Evolutionary conservation across 2,797 vertebrate genomes (phyloP).

Genomic region (Dicrostonyx torquatus): DNA sequence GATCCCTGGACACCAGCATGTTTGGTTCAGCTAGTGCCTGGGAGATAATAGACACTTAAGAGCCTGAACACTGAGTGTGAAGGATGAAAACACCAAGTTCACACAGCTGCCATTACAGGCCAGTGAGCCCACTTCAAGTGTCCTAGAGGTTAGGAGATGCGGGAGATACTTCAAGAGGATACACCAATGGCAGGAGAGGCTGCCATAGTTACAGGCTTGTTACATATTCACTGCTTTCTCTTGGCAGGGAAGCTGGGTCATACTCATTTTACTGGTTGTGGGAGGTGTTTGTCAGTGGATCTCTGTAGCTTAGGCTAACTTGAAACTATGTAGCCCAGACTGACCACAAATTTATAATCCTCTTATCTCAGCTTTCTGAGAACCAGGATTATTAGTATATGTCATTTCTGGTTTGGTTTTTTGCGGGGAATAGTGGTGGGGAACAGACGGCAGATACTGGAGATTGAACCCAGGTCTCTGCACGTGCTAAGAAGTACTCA

Average conservation of each 20-base stretch:
- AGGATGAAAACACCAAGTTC: neutral
- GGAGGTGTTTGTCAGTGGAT: neutral
- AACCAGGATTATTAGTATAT: neutral
- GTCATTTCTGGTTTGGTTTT: neutral
- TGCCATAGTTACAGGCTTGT: neutral
- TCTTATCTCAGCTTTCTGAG: neutral
- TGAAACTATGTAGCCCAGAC: neutral
- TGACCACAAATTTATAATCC: neutral
- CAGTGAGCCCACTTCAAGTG: neutral
- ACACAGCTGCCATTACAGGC: neutral
- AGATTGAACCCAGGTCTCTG: neutral
- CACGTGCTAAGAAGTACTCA: neutral
- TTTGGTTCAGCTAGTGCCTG: neutral
- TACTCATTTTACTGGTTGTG: neutral
- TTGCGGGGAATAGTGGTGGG: no score
- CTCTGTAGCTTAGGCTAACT: neutral
- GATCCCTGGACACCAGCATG: neutral
- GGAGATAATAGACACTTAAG: neutral
- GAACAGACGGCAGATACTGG: neutral
- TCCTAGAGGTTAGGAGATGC: neutral
- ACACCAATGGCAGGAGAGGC: neutral
- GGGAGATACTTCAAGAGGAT: no score
- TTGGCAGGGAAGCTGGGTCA: no score
- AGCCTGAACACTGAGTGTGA: neutral
- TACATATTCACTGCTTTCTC: neutral